Conservation (phyloP, 2,888 invertebrate genomes). For the Dasypolia templi region DNA sequence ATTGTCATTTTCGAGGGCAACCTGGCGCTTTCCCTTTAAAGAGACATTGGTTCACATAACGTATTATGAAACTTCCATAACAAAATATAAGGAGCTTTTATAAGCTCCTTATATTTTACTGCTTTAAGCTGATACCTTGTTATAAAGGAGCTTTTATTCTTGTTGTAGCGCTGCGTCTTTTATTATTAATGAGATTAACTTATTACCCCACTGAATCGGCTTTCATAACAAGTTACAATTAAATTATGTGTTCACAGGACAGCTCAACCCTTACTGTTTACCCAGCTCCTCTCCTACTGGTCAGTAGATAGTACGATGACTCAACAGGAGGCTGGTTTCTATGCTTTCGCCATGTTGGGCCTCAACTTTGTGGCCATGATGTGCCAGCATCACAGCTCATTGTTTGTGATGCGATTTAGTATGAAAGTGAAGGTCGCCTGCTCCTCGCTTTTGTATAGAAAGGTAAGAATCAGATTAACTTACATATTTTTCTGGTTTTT, state of each 20-base stretch:
- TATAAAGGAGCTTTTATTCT: neutral
- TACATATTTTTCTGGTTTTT: neutral
- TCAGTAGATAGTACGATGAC: slow-evolving; percentile 79
- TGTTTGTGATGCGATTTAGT: slow-evolving; percentile 91
- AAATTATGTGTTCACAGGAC: slow-evolving; percentile 77
- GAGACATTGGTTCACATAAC: neutral
- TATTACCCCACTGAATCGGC: neutral
- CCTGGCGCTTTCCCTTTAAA: no score
- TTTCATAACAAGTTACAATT: neutral
- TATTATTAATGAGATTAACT: neutral
- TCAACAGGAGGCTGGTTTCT: slow-evolving; percentile 89
- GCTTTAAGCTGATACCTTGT: no score
- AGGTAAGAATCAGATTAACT: slow-evolving; percentile 86
- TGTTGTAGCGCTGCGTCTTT: neutral
- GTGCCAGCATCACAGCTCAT: slow-evolving; percentile 93
- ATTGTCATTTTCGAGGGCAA: no score
- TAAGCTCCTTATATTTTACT: no score
- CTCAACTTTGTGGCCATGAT: slow-evolving; percentile 88
- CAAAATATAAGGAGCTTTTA: neutral
- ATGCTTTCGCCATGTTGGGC: slow-evolving; percentile 88
- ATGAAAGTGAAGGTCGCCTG: slow-evolving; percentile 93
- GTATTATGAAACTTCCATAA: neutral
- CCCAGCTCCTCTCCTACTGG: slow-evolving; percentile 89
- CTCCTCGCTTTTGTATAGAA: slow-evolving; percentile 94
- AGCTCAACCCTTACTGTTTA: slow-evolving; percentile 89